Conservation (phyloP, 2,113 vertebrate genomes). For the Tupaia chinensis region DNA sequence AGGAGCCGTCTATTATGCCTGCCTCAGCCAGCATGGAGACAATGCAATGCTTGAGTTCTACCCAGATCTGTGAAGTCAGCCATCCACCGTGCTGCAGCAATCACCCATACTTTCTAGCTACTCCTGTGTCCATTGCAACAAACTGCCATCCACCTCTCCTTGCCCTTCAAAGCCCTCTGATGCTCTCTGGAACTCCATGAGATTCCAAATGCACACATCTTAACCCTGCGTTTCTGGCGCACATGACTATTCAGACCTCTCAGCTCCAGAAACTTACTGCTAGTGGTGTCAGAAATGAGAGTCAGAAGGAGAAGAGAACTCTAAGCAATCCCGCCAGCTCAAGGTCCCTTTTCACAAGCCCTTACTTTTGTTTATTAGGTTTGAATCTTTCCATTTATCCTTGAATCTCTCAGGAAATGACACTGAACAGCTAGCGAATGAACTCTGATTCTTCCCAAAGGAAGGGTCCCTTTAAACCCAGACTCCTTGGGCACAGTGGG, state of each 20-base stretch:
- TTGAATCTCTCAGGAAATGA: background rate
- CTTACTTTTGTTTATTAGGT: constrained; percentile 33
- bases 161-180: background rate
- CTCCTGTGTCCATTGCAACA: background rate
- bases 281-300: background rate
- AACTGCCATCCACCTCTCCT: background rate
- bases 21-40: background rate
- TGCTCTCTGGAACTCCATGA: background rate
- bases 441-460: background rate
- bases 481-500: background rate
- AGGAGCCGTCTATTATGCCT: background rate
- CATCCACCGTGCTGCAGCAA: background rate
- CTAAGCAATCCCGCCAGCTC: background rate
- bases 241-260: background rate
- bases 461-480: background rate
- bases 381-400: background rate
- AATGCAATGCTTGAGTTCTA: background rate
- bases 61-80: background rate
- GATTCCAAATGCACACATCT: background rate
- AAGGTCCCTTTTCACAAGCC: constrained; percentile 42
- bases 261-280: background rate
- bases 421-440: background rate
- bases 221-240: background rate
- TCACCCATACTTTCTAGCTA: background rate
- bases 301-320: constrained; percentile 51